Percentiles rank a stretch among this genome's conserved stretches.
These are phyloP conservation scores for Uloborus diversus DNA, from an alignment of 1,140 invertebrate species.

Conservation along the genomic window DNA sequence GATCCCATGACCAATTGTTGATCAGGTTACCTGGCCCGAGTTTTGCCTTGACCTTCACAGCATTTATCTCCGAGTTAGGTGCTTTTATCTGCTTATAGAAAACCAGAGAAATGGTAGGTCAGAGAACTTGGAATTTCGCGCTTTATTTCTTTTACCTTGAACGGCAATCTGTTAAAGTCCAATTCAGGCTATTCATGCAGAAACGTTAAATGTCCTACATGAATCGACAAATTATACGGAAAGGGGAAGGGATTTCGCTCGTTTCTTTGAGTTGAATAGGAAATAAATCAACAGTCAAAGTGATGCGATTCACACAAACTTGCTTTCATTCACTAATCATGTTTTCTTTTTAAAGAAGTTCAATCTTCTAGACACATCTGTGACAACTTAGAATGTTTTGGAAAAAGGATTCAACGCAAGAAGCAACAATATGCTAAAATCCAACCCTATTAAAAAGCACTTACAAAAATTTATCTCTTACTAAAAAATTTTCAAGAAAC, in stretches of 20 bases:
- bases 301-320: not conserved
- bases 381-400: too few relatives aligned
- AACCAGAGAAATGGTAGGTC: not conserved
- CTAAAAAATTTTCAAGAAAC: too few relatives aligned
- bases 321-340: not conserved
- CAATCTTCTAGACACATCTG: too few relatives aligned
- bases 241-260: not conserved
- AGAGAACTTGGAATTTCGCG: not conserved
- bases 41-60: slow-evolving; percentile 15
- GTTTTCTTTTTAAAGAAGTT: not conserved
- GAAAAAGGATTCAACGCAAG: too few relatives aligned
- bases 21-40: slow-evolving; percentile 3
- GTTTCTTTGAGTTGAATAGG: not conserved
- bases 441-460: too few relatives aligned
- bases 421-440: too few relatives aligned
- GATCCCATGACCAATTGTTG: slow-evolving; percentile 33
- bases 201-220: not conserved
- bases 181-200: not conserved
- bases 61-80: not conserved
- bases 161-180: not conserved
- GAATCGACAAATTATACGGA: not conserved
- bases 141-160: not conserved
- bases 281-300: not conserved
- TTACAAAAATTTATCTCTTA: too few relatives aligned
- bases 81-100: not conserved